phyloP scores from a whole-genome alignment of 2,797 vertebrate species.

The Meriones psammophilus region DNA sequence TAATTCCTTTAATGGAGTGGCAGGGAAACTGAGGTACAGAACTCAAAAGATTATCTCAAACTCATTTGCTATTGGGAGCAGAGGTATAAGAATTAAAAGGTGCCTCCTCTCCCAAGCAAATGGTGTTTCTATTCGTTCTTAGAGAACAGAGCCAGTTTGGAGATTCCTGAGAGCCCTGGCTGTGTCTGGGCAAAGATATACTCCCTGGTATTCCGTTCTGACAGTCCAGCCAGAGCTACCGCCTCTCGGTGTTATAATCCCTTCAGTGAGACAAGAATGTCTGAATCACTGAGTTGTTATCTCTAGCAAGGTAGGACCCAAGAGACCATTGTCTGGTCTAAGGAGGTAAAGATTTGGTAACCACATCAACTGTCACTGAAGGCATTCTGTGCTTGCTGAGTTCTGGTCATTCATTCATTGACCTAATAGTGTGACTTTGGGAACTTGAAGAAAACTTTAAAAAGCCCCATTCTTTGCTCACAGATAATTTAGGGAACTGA shows the following conservation, averaged over 20 bases:
- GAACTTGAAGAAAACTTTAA: not conserved
- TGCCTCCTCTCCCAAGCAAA: not conserved
- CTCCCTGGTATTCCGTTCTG: constrained; percentile 4
- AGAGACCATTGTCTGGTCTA: not conserved
- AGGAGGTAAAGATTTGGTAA: not conserved
- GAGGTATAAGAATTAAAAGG: not conserved
- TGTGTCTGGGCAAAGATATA: not conserved
- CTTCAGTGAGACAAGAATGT: not conserved
- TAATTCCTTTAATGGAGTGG: not conserved
- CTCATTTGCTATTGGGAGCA: not conserved
- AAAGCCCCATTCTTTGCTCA: not conserved
- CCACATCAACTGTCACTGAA: not conserved
- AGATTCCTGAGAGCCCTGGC: not conserved
- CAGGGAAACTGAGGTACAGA: constrained; percentile 13
- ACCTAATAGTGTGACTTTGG: not conserved
- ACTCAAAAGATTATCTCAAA: not conserved
- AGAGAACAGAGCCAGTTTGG: not conserved
- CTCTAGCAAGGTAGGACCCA: not conserved
- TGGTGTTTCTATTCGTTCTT: not conserved
- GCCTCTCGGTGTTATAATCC: not conserved
- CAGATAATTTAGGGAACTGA: not conserved
- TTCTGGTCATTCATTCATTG: not conserved
- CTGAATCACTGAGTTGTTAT: not conserved
- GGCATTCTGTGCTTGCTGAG: not conserved
- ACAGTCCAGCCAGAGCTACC: not conserved